A percentile compares a stretch with the other conserved stretches of the same genome.
Evolutionary conservation across 2,888 invertebrate species (phyloP).

Genomic region (Clunio marinus): DNA sequence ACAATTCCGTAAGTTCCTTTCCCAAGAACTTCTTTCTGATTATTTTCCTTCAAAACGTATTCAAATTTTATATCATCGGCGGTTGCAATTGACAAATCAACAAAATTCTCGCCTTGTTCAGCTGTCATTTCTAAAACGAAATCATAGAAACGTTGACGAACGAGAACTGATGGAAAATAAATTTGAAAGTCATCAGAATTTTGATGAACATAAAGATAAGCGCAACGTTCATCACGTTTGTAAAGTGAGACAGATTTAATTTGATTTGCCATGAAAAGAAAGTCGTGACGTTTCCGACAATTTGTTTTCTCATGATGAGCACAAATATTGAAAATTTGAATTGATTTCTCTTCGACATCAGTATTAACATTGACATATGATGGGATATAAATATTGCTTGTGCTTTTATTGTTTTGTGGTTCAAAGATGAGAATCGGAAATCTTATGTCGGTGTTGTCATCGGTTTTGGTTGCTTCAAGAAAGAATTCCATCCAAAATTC

Average conservation of each 20-base stretch:
- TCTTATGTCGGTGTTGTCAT: constrained; percentile 74
- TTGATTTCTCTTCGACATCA: constrained; percentile 87
- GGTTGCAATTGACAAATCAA: constrained; percentile 66
- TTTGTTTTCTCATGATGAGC: constrained; percentile 68
- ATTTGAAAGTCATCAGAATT: constrained; percentile 99
- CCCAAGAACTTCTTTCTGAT: constrained; percentile 79
- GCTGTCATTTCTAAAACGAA: constrained; percentile 82
- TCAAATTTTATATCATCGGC: constrained; percentile 63
- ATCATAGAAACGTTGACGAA: constrained; percentile 78
- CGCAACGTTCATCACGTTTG: constrained; percentile 90
- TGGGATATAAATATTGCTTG: constrained; percentile 70
- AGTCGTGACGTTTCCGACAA: constrained; percentile 85
- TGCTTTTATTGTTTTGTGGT: constrained; percentile 63
- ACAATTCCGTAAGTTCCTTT: constrained; percentile 95
- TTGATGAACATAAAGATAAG: constrained; percentile 95
- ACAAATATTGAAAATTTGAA: constrained; percentile 84
- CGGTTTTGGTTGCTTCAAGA: constrained; percentile 82
- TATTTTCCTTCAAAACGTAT: constrained; percentile 90
- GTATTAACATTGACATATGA: constrained; percentile 93
- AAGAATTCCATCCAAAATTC: constrained; percentile 99
- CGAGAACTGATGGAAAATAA: constrained; percentile 86
- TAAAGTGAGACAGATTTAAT: constrained; percentile 68
- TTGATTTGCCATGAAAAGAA: constrained; percentile 81
- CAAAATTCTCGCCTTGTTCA: constrained; percentile 69
- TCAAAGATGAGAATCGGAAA: constrained; percentile 79